Evolutionary conservation across 2,888 invertebrate genomes (phyloP), one percentile per base, ranked within the genome.

Genomic region (Phania funesta): DNA sequence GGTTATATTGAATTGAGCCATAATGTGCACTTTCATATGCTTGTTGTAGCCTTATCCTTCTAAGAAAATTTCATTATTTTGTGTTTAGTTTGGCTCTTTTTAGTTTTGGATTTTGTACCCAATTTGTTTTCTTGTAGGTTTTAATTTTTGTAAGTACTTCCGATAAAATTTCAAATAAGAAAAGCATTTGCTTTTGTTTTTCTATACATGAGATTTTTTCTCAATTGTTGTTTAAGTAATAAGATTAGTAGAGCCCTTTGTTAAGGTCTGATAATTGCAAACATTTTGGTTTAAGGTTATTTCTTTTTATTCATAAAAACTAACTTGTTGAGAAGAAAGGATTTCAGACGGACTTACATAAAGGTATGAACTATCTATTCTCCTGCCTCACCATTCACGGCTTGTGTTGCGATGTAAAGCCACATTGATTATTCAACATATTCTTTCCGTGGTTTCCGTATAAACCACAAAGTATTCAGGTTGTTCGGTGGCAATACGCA

Each of bases 31-130:
- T 29, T 24, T 18, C 9, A 18, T 48, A 58, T 41, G 16, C 26
- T 56, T 22, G 8, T 56, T 24, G n/a, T 73, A 24, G 35, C 11
- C 44, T 46, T 56, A 54, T 56, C n/a, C 48, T 50, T 67, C 38
- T 38, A 38, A 56, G 46, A 5, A 48, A 75, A 65, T 65, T 65
- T 65, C 16, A 46, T 75, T 75, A 65, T 52, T 32, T 62, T 52
- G n/a, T 62, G 2, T 41, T n/a, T 29, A 22, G n/a, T n/a, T n/a
- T n/a, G n/a, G n/a, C 13, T 6, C 22, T 52, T 41, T 50, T 24
- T 32, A 9, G 16, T 60, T 41, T 11, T 52, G 11, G n/a, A 26
- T n/a, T 58, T 35, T 58, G 46, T 24, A 60, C 13, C 2, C 22
- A 13, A 52, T 38, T 35, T 67, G 1, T n/a, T 67, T 38, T 16